These are phyloP conservation scores for Drosophila gunungcola DNA, from an alignment of 1,140 invertebrate genomes.

Conservation along the genomic window DNA sequence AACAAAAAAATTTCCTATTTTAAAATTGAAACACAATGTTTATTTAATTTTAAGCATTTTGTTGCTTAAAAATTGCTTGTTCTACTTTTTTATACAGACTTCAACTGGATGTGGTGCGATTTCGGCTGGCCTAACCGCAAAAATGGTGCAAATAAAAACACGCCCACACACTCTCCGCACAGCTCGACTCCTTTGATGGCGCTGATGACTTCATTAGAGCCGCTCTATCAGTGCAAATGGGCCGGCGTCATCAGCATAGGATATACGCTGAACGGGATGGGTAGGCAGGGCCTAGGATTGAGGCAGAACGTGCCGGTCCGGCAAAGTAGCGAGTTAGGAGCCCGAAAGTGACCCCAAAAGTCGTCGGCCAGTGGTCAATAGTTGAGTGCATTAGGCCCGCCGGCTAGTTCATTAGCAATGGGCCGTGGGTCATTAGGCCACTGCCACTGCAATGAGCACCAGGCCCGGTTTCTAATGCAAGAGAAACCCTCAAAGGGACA, in stretches of 20 bases:
- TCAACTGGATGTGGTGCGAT: conserved; percentile 4
- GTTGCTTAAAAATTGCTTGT: background rate
- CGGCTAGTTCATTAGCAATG: conserved; percentile 70
- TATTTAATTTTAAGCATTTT: no score
- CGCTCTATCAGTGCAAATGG: conserved; percentile 78
- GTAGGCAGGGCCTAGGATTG: background rate
- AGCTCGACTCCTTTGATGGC: conserved; percentile 58
- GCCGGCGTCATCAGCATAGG: conserved; percentile 57
- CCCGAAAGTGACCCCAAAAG: conserved; percentile 61
- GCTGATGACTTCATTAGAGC: conserved; percentile 80
- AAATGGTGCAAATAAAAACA: conserved; percentile 76
- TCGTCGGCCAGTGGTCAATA: conserved; percentile 59
- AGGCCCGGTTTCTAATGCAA: conserved; percentile 40
- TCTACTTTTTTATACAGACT: background rate
- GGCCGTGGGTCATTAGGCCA: conserved; percentile 60
- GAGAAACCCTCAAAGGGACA: background rate
- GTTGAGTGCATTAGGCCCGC: conserved; percentile 68
- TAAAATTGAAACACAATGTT: no score
- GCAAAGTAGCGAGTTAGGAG: conserved; percentile 24
- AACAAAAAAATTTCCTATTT: no score
- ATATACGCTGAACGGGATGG: conserved; percentile 8
- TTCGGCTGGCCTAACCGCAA: conserved; percentile 17
- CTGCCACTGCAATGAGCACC: conserved; percentile 62
- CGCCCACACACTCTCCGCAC: conserved; percentile 37
- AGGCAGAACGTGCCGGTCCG: conserved; percentile 16